Percentiles rank a stretch among this genome's conserved stretches.
Conservation (phyloP, 2,113 vertebrate genomes). For the Dasyornis broadbenti region DNA sequence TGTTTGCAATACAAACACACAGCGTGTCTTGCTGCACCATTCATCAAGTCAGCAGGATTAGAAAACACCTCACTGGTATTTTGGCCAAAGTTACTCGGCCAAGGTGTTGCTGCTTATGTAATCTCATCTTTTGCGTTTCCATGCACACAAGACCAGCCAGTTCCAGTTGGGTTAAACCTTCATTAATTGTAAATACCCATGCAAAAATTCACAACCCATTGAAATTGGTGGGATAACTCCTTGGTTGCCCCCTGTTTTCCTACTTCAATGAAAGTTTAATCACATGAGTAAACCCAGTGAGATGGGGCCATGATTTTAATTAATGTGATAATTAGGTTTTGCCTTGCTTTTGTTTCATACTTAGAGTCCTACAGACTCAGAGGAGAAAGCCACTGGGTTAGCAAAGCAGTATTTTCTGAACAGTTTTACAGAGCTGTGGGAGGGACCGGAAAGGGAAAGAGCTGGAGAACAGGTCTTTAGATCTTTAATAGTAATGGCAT, state of each 20-base stretch:
- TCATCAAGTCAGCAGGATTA: not conserved
- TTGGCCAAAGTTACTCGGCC: not conserved
- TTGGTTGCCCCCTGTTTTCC: not conserved
- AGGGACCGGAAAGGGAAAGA: not conserved
- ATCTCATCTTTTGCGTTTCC: not conserved
- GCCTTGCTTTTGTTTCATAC: not conserved
- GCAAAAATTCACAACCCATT: not conserved
- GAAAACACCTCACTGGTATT: not conserved
- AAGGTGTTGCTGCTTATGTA: not conserved
- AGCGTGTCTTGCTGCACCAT: fast-evolving
- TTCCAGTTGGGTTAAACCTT: not conserved
- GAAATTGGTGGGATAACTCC: not conserved
- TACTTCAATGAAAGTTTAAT: not conserved
- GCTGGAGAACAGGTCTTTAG: not conserved
- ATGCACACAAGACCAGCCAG: not conserved
- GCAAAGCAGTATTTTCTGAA: not conserved
- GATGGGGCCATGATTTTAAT: not conserved
- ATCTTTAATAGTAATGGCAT: not conserved
- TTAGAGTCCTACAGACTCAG: not conserved
- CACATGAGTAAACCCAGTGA: not conserved
- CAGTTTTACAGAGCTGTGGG: not conserved
- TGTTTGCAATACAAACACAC: not conserved
- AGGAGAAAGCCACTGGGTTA: not conserved
- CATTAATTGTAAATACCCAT: not conserved
- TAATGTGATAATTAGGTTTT: not conserved